Conservation (phyloP, 2,888 invertebrate genomes). For the Taenaris catops region DNA sequence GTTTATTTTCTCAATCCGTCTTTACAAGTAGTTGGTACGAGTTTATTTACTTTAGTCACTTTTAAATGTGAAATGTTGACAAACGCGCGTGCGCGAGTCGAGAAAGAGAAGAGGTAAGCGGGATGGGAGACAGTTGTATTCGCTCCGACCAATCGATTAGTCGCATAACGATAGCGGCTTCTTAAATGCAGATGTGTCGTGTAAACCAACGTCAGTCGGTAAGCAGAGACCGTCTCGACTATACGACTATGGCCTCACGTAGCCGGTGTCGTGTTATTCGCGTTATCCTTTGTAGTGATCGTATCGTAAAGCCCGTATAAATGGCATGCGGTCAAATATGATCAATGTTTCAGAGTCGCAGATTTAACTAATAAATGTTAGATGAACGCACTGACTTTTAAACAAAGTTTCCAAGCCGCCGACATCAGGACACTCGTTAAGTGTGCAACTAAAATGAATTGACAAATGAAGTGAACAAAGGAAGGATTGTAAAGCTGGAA, state of each 20-base stretch:
- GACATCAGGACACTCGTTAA: conserved; percentile 34
- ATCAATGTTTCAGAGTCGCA: conserved; percentile 34
- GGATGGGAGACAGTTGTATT: conserved; percentile 60
- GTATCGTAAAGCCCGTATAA: conserved; percentile 42
- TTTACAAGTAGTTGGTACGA: conserved; percentile 61
- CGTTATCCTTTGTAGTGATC: conserved; percentile 56
- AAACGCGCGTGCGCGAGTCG: conserved; percentile 57
- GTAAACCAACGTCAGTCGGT: conserved; percentile 72
- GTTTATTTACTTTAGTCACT: conserved; percentile 76
- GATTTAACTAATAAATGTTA: conserved; percentile 8
- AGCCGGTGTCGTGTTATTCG: conserved; percentile 36
- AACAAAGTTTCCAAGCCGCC: conserved; percentile 21
- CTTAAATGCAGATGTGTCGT: conserved; percentile 80
- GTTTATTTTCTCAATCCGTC: conserved; percentile 36
- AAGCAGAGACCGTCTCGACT: conserved; percentile 57
- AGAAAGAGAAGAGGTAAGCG: conserved; percentile 51
- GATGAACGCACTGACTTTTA: conserved; percentile 19
- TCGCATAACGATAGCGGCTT: conserved; percentile 80
- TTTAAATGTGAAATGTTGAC: conserved; percentile 55
- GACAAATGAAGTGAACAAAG: conserved; percentile 69
- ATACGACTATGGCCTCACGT: conserved; percentile 48
- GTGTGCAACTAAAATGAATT: conserved; percentile 46
- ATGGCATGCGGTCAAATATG: conserved; percentile 42
- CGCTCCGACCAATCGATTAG: conserved; percentile 79
- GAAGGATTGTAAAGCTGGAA: conserved; percentile 56